Base-by-base conservation (phyloP, 2,113 vertebrate species). In the Ondatra zibethicus region DNA sequence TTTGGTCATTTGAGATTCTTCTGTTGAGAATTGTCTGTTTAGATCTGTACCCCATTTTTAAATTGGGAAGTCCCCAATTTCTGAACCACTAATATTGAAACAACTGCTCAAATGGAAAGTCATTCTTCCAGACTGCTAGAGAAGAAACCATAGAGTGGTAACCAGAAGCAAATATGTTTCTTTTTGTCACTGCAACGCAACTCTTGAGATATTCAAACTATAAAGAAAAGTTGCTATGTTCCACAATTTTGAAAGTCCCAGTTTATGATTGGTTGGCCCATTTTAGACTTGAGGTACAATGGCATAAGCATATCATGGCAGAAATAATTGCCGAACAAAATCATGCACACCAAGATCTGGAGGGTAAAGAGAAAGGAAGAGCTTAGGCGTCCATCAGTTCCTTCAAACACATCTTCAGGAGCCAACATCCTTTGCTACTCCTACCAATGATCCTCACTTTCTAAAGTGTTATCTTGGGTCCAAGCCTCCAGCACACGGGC, bases 41-140 rank as follows among this genome's bases (percentile, higher is more conserved):
- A 58, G 58, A 21, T 58, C 58, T 58, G 58, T 21, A 58, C 58
- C 19, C 58, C 58, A 58, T 58, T 58, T 21, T 2, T 21, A 58
- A 58, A 58, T 58, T 58, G 58, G 58, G 92, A 95, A 96, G 92
- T 93, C 8, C 7, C 5, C 42, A 91, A 77, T 39, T 86, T 80
- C 45, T 94, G 68, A 58, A 61, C 4, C 45, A 66, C 5, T 77
- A 21, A 61, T 86, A 81, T 27, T 55, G 66, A 89, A 97, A 90
- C 42, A 88, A 3, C 11, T 93, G 70, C 23, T 75, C 63, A 31
- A 65, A 77, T 42, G 8, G 36, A 88, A 87, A 68, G 76, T 73
- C 14, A 91, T 96, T 87, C 52, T 47, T 89, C 23, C 52, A 21
- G 7, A 63, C 55, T 77, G n/a, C 55, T 73, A 16, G 66, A 66